Percentiles rank a stretch among this genome's conserved stretches.
phyloP scores from a whole-genome alignment of 2,797 vertebrate genomes.

The Fratercula arctica region DNA sequence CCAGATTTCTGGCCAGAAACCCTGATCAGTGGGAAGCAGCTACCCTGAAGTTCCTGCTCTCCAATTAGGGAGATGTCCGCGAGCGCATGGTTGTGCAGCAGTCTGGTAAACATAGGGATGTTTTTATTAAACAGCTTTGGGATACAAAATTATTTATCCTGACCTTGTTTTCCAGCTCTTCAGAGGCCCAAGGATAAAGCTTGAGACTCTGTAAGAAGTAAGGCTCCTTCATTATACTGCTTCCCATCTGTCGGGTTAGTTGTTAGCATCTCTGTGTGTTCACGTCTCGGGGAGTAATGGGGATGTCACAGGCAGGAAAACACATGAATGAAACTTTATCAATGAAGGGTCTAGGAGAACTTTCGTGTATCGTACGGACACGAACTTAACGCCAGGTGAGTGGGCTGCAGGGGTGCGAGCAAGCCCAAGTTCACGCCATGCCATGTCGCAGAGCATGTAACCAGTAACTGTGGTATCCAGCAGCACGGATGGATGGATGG shows the following conservation, averaged over 20 bases:
- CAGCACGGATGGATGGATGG: too few species aligned
- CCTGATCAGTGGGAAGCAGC: not conserved
- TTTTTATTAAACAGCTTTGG: constrained; percentile 74
- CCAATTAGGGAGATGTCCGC: constrained; percentile 66
- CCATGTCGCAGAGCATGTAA: fast-evolving
- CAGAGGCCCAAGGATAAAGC: constrained; percentile 63
- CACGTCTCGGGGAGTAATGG: not conserved
- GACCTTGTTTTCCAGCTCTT: constrained; percentile 70
- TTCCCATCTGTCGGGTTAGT: constrained; percentile 21
- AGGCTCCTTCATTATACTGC: constrained; percentile 23
- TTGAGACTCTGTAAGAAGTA: not conserved
- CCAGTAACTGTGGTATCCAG: not conserved
- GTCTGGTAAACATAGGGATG: constrained; percentile 65
- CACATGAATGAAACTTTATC: not conserved
- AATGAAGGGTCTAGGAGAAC: not conserved
- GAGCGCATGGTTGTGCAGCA: constrained; percentile 51
- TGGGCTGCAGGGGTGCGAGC: not conserved
- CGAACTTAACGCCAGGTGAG: not conserved
- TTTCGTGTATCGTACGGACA: not conserved
- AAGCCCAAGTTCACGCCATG: not conserved
- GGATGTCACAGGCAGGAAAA: not conserved
- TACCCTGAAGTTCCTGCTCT: constrained; percentile 35
- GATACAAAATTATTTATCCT: constrained; percentile 69
- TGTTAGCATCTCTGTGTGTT: not conserved
- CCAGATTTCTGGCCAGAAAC: constrained; percentile 5